A percentile compares a stretch with the other conserved stretches of the same genome.
phyloP scores from a whole-genome alignment of 1,140 invertebrate species.

The Dreissena rostriformis region DNA sequence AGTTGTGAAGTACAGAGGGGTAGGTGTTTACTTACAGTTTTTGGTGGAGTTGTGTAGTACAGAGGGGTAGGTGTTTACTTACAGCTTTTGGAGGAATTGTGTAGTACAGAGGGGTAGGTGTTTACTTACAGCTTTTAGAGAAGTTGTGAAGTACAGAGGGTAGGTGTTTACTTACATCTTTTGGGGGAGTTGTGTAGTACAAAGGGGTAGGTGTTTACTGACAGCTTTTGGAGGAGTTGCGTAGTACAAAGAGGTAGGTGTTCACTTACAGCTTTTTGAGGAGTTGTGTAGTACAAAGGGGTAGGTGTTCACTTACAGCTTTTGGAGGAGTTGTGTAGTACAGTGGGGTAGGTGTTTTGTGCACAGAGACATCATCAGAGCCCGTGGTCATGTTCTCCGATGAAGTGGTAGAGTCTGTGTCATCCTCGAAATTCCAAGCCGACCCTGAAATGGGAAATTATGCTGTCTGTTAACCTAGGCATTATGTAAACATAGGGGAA shows the following conservation, averaged over 20 bases:
- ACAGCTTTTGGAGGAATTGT: slow-evolving; percentile 71
- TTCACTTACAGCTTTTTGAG: slow-evolving; percentile 1
- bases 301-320: slow-evolving; percentile 70
- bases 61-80: slow-evolving; percentile 40
- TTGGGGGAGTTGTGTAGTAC: slow-evolving; percentile 71
- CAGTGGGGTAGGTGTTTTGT: slow-evolving; percentile 58
- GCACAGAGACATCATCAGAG: slow-evolving; percentile 56
- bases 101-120: slow-evolving; percentile 67
- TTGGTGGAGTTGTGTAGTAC: too few relatives aligned
- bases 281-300: too few relatives aligned
- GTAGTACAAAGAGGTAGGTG: slow-evolving; percentile 66
- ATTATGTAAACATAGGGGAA: not conserved
- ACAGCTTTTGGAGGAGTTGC: slow-evolving; percentile 71
- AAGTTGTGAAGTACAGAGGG: too few relatives aligned
- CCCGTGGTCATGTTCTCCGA: slow-evolving; percentile 66
- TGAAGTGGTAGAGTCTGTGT: slow-evolving; percentile 69
- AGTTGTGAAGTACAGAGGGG: slow-evolving; percentile 70
- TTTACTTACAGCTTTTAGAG: too few relatives aligned
- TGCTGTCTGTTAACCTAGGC: not conserved
- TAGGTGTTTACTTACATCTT: slow-evolving; percentile 71
- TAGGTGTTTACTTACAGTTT: slow-evolving; percentile 36
- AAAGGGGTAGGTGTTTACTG: slow-evolving; percentile 58
- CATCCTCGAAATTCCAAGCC: slow-evolving; percentile 74
- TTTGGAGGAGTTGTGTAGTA: slow-evolving; percentile 72
- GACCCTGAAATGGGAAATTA: slow-evolving; percentile 63